Conservation (phyloP, 1,140 invertebrate species). For the Matsumurasca onukii region DNA sequence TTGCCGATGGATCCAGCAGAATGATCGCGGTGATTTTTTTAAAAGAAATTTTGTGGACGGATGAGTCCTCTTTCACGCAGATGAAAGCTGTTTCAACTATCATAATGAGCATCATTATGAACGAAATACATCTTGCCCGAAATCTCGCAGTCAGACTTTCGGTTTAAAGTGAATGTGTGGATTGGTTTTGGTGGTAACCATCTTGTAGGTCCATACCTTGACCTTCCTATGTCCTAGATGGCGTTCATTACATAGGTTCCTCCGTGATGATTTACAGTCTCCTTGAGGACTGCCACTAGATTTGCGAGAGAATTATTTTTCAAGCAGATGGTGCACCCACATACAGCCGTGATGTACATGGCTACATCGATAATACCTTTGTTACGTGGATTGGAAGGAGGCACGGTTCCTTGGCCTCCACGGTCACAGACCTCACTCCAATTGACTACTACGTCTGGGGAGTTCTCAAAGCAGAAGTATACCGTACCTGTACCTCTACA, state of each 20-base stretch:
- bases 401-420: no score
- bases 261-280: background rate
- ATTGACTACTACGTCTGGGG: no score
- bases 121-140: background rate
- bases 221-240: background rate
- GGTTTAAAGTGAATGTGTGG: background rate
- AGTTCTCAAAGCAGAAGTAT: background rate
- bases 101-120: background rate
- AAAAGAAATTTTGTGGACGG: no score
- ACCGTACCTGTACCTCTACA: background rate
- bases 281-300: background rate
- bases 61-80: no score
- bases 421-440: no score
- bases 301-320: no score
- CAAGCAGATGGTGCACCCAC: background rate
- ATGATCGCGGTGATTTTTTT: no score
- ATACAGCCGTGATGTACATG: background rate
- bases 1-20: no score
- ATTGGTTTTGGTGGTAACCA: background rate
- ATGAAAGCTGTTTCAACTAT: no score
- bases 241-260: background rate
- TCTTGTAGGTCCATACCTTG: no score
- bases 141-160: background rate
- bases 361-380: no score
- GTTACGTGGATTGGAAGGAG: no score